Percentiles rank a stretch among this genome's conserved stretches.
Evolutionary conservation across 2,113 vertebrate genomes (phyloP).

Genomic region (Myxocyprinus asiaticus): DNA sequence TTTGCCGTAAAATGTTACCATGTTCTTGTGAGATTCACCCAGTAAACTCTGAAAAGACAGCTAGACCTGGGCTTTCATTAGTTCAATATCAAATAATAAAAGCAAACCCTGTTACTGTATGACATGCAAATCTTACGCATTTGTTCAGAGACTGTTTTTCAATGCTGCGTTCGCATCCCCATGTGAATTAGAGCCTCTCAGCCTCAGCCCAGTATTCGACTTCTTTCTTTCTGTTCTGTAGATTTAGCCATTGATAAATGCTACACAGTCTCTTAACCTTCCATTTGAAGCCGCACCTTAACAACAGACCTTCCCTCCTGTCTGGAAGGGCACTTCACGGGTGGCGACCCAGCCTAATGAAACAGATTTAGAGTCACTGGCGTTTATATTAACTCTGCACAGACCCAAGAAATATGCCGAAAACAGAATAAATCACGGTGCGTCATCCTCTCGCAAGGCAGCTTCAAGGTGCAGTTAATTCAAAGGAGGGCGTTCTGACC

Average conservation of each 20-base stretch:
- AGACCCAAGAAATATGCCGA: slow-evolving; percentile 41
- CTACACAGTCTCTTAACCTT: slow-evolving; percentile 47
- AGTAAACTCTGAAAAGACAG: background rate
- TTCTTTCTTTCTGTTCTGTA: slow-evolving; percentile 14
- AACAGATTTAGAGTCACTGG: slow-evolving; percentile 56
- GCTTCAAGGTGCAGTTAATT: slow-evolving; percentile 66
- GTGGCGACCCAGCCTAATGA: slow-evolving; percentile 56
- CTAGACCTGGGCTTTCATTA: background rate
- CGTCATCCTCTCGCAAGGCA: slow-evolving; percentile 45
- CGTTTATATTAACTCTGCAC: slow-evolving; percentile 55
- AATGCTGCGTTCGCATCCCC: background rate
- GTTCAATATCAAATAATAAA: background rate
- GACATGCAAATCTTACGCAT: background rate
- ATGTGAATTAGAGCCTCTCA: slow-evolving; percentile 26
- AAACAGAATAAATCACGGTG: slow-evolving; percentile 63
- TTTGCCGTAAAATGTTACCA: background rate
- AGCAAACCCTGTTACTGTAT: background rate
- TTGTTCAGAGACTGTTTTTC: background rate
- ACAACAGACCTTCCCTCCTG: slow-evolving; percentile 59
- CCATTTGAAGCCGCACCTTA: slow-evolving; percentile 50
- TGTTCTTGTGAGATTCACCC: background rate
- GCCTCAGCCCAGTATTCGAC: background rate
- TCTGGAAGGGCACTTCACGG: slow-evolving; percentile 44
- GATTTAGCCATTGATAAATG: slow-evolving; percentile 54
- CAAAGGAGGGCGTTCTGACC: slow-evolving; percentile 38